Evolutionary conservation across 2,888 invertebrate species (phyloP).

Genomic region (Chrysopilus asiliformis): DNA sequence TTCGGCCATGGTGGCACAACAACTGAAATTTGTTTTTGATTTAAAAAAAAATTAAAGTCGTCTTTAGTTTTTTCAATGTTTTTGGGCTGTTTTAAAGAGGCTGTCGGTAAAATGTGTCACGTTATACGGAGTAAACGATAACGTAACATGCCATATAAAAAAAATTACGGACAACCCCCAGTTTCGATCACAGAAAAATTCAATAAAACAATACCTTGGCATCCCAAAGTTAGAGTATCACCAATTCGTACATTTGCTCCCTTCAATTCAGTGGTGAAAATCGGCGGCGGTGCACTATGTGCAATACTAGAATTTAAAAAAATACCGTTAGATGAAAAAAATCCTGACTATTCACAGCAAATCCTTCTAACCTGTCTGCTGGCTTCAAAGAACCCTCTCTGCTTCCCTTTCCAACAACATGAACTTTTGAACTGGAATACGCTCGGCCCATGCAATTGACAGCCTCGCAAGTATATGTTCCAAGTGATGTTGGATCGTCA

Average conservation of each 20-base stretch:
- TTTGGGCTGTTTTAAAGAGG: no score
- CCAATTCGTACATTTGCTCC: constrained; percentile 66
- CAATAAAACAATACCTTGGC: constrained; percentile 44
- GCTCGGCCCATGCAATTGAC: constrained; percentile 79
- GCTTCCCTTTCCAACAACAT: constrained; percentile 60
- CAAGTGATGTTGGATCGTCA: constrained; percentile 72
- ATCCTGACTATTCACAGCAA: background rate
- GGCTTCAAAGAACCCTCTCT: constrained; percentile 56
- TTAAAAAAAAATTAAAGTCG: background rate
- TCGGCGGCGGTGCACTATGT: constrained; percentile 49
- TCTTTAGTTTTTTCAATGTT: no score
- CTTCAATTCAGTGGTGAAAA: constrained; percentile 60
- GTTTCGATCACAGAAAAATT: background rate
- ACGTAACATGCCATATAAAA: no score
- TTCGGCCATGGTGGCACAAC: constrained; percentile 78
- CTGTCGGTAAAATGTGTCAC: no score
- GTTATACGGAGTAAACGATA: no score
- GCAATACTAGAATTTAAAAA: constrained; percentile 21
- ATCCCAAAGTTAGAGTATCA: constrained; percentile 57
- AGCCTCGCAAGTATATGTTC: constrained; percentile 79
- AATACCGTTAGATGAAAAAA: constrained; percentile 1
- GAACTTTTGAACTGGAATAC: constrained; percentile 71
- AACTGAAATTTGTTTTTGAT: constrained; percentile 34
- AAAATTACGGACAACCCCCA: no score
- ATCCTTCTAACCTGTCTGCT: constrained; percentile 54